A percentile compares a stretch with the other conserved stretches of the same genome.
Evolutionary conservation across 2,113 vertebrate genomes (phyloP).

Genomic region (Etheostoma cragini): DNA sequence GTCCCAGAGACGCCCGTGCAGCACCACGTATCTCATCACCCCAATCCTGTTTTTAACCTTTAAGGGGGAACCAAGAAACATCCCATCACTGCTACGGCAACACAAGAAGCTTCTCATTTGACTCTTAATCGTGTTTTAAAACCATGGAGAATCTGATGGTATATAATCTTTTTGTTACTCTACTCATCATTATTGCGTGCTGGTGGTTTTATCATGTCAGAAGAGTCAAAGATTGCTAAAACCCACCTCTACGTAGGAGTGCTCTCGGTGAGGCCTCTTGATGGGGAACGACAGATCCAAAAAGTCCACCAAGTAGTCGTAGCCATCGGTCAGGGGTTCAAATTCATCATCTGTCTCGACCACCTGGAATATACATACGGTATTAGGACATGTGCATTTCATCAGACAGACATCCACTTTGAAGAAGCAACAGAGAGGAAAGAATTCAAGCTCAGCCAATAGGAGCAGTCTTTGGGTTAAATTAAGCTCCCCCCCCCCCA

Average conservation of each 20-base stretch:
- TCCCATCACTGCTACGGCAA: background rate
- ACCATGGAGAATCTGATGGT: no score
- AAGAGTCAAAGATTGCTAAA: no score
- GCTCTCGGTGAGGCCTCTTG: constrained; percentile 78
- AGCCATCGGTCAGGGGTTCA: constrained; percentile 64
- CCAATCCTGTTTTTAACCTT: constrained; percentile 83
- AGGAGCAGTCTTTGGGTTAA: background rate
- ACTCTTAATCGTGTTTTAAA: background rate
- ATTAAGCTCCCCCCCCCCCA: background rate
- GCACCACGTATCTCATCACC: constrained; percentile 83
- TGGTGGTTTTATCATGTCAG: no score
- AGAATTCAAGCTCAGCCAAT: background rate
- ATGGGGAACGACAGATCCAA: constrained; percentile 82
- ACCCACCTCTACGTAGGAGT: constrained; percentile 68
- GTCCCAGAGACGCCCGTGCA: constrained; percentile 86
- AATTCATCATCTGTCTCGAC: constrained; percentile 87
- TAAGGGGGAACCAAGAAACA: background rate
- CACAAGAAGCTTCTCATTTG: background rate
- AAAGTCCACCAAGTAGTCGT: constrained; percentile 86
- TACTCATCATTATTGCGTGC: no score
- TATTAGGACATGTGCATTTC: background rate
- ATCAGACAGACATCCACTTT: background rate
- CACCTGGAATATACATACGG: constrained; percentile 67
- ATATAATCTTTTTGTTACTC: no score
- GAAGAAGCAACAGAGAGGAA: background rate